Conservation (phyloP, 2,888 invertebrate genomes). For the Ochropacha duplaris region DNA sequence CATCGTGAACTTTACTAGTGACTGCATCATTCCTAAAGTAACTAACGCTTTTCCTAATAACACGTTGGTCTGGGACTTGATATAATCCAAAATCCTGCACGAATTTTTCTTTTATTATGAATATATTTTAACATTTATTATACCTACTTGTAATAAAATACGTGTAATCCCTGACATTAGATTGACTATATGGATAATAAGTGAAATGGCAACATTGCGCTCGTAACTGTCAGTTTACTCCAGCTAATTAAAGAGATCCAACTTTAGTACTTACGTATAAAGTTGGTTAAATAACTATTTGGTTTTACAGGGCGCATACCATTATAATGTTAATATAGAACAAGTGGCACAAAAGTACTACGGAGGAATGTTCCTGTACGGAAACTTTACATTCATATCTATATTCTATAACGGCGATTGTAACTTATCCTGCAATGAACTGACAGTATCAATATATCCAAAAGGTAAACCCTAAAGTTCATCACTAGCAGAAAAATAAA, state of each 20-base stretch:
- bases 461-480: conserved; percentile 21
- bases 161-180: no score
- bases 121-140: no score
- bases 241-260: no score
- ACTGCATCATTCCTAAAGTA: conserved; percentile 12
- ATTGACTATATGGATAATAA: no score
- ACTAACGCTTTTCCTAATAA: background rate
- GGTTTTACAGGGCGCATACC: conserved; percentile 48
- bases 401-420: conserved; percentile 49
- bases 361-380: conserved; percentile 49
- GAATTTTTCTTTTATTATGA: no score
- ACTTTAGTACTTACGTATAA: no score
- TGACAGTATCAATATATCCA: conserved; percentile 38
- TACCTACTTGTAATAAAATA: no score
- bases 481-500: background rate
- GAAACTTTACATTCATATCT: conserved; percentile 49
- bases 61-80: no score
- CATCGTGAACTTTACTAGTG: conserved; percentile 15
- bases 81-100: no score
- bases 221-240: no score
- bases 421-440: conserved; percentile 49
- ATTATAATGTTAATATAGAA: conserved; percentile 38
- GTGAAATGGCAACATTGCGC: no score
- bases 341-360: conserved; percentile 48
- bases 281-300: no score